These are phyloP conservation scores for Amaurobius ferox DNA, from an alignment of 2,888 invertebrate genomes.

Conservation along the genomic window DNA sequence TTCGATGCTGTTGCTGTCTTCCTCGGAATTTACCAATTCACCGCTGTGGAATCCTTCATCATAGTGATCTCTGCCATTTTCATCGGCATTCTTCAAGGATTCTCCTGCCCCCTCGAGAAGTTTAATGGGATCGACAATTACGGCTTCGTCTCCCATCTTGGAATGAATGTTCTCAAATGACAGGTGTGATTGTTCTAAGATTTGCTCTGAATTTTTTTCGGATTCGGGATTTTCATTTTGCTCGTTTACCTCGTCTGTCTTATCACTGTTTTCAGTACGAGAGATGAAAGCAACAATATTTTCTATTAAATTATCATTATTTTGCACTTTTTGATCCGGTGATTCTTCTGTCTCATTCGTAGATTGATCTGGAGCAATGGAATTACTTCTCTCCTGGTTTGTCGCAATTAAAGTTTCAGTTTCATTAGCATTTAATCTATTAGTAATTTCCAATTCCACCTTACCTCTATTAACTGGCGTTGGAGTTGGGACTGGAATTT, in stretches of 20 bases:
- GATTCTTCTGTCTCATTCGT: background rate
- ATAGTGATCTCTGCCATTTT: slow-evolving; percentile 54
- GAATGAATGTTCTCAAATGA: slow-evolving; percentile 35
- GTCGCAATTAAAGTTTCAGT: background rate
- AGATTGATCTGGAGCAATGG: background rate
- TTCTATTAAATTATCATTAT: background rate
- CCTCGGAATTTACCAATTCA: slow-evolving; percentile 59
- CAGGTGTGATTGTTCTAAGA: background rate
- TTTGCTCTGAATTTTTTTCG: background rate
- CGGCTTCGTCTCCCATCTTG: slow-evolving; percentile 54
- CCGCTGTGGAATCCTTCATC: slow-evolving; percentile 71
- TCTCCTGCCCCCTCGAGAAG: slow-evolving; percentile 48
- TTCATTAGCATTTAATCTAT: background rate
- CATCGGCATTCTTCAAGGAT: slow-evolving; percentile 36
- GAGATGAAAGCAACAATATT: background rate
- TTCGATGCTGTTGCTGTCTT: slow-evolving; percentile 62
- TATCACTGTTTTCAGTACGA: background rate
- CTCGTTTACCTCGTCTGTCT: no score
- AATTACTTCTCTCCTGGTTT: background rate
- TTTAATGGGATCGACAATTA: slow-evolving; percentile 57
- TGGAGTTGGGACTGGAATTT: slow-evolving; percentile 57
- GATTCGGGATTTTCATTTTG: background rate
- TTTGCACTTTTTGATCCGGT: background rate
- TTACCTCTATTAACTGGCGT: slow-evolving; percentile 35
- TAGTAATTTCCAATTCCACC: slow-evolving; percentile 11